These are phyloP conservation scores for Bombyx mandarina DNA, from an alignment of 1,140 invertebrate species.

Conservation along the genomic window DNA sequence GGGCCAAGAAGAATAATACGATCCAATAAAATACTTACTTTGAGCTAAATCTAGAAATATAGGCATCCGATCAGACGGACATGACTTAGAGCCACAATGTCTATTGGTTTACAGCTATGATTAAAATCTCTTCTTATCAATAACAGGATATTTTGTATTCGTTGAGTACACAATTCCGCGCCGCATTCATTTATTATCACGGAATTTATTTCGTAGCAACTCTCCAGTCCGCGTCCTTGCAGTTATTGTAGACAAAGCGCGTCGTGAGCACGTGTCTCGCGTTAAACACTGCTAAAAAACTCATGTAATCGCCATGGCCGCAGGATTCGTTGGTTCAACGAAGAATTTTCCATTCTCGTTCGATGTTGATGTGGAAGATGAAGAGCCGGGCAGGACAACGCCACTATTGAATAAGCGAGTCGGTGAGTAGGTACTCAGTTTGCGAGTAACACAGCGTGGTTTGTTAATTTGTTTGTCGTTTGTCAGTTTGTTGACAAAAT, in stretches of 20 bases:
- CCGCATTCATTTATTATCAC: too few species aligned
- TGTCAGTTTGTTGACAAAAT: too few species aligned
- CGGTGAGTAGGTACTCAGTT: slow-evolving; percentile 34
- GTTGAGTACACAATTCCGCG: too few species aligned
- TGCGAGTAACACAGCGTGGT: slow-evolving; percentile 5
- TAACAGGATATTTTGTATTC: too few species aligned
- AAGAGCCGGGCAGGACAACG: slow-evolving; percentile 36
- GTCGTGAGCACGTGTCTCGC: neutral
- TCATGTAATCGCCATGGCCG: slow-evolving; percentile 36
- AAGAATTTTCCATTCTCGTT: slow-evolving; percentile 67
- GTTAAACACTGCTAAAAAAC: neutral
- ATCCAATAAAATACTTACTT: too few species aligned
- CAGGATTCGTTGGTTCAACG: slow-evolving; percentile 61
- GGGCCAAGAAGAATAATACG: too few species aligned
- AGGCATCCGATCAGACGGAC: too few species aligned
- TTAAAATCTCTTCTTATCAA: too few species aligned
- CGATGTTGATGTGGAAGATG: slow-evolving; percentile 61
- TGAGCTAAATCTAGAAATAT: too few species aligned
- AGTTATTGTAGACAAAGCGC: slow-evolving; percentile 4
- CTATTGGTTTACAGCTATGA: too few species aligned
- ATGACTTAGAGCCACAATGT: too few species aligned
- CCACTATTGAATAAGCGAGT: slow-evolving; percentile 48
- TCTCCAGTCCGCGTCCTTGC: neutral
- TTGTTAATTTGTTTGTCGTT: too few species aligned
- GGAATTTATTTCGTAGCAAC: neutral